Conservation (phyloP, 2,888 invertebrate genomes). For the Leptopilina syphax region DNA sequence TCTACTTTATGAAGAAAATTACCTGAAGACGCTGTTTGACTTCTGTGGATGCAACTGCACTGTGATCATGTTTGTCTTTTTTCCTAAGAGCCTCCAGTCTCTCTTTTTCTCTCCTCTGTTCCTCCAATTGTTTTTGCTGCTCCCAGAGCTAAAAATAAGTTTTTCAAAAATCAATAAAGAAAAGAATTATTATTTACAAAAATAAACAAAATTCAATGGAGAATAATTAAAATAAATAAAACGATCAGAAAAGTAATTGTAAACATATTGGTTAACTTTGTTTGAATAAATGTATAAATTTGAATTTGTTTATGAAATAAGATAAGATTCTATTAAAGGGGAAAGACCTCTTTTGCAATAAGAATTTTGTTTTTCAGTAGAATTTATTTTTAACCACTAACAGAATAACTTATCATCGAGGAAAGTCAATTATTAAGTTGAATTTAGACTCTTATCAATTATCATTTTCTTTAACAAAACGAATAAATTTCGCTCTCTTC, state of each 20-base stretch:
- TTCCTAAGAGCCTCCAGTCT: conserved; percentile 91
- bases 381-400: conserved; percentile 19
- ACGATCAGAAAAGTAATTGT: no score
- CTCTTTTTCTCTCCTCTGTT: conserved; percentile 89
- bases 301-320: not conserved
- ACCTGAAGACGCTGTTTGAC: conserved; percentile 97
- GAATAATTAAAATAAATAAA: not conserved
- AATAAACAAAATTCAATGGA: no score
- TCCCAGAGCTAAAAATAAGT: conserved; percentile 86
- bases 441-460: conserved; percentile 20
- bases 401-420: conserved; percentile 7
- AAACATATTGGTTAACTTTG: no score
- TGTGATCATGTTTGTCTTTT: conserved; percentile 96
- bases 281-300: not conserved
- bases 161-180: no score
- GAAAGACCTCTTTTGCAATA: conserved; percentile 24
- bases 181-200: not conserved
- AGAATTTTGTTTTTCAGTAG: conserved; percentile 8
- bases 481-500: not conserved
- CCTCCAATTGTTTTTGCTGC: conserved; percentile 90
- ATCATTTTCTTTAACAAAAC: not conserved
- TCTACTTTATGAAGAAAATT: conserved; percentile 46
- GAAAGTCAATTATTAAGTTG: conserved; percentile 11
- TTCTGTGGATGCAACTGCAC: conserved; percentile 96
- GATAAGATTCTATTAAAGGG: not conserved